Percentiles rank a stretch among this genome's conserved stretches.
Evolutionary conservation across 2,113 vertebrate genomes (phyloP).

Genomic region (Psammodynastes pulverulentus): DNA sequence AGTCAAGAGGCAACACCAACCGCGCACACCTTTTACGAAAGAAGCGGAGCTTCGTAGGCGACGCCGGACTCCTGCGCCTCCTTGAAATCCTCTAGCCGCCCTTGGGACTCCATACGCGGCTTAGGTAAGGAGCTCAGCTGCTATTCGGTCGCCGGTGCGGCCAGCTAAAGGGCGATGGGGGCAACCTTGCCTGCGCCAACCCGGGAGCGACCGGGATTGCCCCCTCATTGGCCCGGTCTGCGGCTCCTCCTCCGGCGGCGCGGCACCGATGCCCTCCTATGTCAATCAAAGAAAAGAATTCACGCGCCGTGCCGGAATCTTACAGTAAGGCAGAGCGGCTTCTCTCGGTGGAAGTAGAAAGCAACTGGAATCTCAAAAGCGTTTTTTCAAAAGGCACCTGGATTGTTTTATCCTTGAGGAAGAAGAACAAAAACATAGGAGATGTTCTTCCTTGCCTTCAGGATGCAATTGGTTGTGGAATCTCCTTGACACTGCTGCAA

Average conservation of each 20-base stretch:
- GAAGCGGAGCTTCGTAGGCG: background rate
- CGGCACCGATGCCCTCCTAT: background rate
- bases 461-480: too few relatives aligned
- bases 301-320: rapidly evolving
- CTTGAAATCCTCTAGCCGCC: constrained; percentile 2
- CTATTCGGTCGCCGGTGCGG: too few relatives aligned
- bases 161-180: background rate
- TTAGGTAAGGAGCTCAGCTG: background rate
- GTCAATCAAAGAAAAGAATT: too few relatives aligned
- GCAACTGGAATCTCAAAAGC: background rate
- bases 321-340: background rate
- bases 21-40: background rate
- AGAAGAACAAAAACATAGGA: background rate
- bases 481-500: too few relatives aligned
- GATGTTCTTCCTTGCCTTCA: background rate
- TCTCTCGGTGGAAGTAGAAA: background rate
- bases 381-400: background rate
- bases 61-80: background rate
- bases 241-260: background rate
- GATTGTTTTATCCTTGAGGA: background rate
- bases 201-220: background rate
- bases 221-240: background rate
- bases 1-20: background rate
- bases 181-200: background rate
- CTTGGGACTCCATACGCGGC: background rate